Conservation (phyloP, 2,888 invertebrate species). For the Himalopsyche japonica region DNA sequence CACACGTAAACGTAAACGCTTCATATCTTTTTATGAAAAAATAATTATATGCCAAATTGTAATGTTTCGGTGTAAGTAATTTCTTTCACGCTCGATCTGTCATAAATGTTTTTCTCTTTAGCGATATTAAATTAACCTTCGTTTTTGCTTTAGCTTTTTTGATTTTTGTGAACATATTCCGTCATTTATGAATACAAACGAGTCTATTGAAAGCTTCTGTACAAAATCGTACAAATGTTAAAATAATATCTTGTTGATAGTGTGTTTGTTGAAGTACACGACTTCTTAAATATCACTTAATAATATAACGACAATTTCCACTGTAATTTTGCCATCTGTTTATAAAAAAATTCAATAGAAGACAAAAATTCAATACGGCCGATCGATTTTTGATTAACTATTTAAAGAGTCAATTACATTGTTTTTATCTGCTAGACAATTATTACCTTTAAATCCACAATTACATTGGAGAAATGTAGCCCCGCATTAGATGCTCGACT, state of each 20-base stretch:
- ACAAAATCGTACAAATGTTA: not conserved
- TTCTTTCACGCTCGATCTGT: not conserved
- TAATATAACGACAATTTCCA: not conserved
- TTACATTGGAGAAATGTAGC: not conserved
- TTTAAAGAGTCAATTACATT: not conserved
- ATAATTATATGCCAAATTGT: not conserved
- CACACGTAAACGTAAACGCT: not conserved
- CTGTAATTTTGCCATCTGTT: not conserved
- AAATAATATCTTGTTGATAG: not conserved
- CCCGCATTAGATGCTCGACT: not conserved
- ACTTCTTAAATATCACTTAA: not conserved
- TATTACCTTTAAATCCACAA: not conserved
- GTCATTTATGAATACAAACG: not conserved
- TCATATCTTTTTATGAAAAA: not conserved
- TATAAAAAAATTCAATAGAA: not conserved
- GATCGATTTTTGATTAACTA: not conserved
- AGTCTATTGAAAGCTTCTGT: not conserved
- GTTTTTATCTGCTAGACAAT: not conserved
- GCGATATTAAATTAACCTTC: too few relatives aligned
- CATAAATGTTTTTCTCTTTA: too few relatives aligned
- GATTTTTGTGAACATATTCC: not conserved
- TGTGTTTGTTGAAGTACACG: not conserved
- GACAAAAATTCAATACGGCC: not conserved
- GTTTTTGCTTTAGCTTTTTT: not conserved
- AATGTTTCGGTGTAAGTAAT: conserved; percentile 2